These are phyloP conservation scores for Drosophila repleta DNA, from an alignment of 1,140 invertebrate genomes.

Conservation along the genomic window DNA sequence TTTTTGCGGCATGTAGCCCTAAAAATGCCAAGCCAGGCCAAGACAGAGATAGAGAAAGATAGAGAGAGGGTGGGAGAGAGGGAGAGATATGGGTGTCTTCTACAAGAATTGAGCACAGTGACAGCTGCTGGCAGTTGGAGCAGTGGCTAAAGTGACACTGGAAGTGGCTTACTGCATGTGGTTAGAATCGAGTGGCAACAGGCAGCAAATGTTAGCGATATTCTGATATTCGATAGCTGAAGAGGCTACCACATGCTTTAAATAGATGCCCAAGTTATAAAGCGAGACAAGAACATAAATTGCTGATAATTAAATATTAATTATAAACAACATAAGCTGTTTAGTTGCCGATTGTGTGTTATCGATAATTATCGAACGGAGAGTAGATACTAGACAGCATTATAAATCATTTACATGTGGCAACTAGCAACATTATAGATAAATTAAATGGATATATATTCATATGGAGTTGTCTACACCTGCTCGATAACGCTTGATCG, in stretches of 20 bases:
- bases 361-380: background rate
- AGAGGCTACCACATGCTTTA: constrained; percentile 34
- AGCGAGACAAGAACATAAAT: background rate
- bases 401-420: no score
- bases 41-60: background rate
- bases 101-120: constrained; percentile 15
- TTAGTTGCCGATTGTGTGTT: no score
- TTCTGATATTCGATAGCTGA: constrained; percentile 31
- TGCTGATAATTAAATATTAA: background rate
- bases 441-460: no score
- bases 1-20: constrained; percentile 74
- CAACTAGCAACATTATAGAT: no score
- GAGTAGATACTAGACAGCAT: no score
- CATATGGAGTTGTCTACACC: no score
- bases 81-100: background rate
- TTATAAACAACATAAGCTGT: no score
- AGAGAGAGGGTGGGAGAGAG: background rate
- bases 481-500: no score
- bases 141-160: constrained; percentile 17
- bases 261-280: background rate
- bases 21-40: constrained; percentile 59
- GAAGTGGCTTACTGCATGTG: constrained; percentile 38
- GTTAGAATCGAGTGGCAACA: constrained; percentile 9
- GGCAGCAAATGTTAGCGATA: constrained; percentile 35
- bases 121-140: constrained; percentile 13